These are phyloP conservation scores for Anadara kagoshimensis DNA, from an alignment of 1,140 invertebrate genomes.

Conservation along the genomic window DNA sequence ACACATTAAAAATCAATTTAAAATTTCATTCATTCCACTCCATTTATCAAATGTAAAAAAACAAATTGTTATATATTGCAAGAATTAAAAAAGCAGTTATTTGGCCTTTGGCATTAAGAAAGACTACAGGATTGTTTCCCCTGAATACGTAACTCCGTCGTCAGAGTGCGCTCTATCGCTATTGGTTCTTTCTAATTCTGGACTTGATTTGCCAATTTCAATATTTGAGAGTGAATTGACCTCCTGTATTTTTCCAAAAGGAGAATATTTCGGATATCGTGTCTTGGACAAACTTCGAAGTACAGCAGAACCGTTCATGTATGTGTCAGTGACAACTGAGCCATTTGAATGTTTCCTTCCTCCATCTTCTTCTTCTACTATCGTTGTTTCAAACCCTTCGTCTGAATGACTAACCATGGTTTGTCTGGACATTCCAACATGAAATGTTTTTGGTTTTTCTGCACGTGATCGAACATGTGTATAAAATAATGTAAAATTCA, in stretches of 20 bases:
- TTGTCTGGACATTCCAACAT: conserved; percentile 17
- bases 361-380: conserved; percentile 37
- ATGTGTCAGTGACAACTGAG: conserved; percentile 55
- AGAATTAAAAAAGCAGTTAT: too few relatives aligned
- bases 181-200: conserved; percentile 52
- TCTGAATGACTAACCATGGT: conserved; percentile 24
- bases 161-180: conserved; percentile 61
- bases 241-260: conserved; percentile 42
- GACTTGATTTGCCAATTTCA: neutral
- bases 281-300: conserved; percentile 31
- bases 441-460: conserved; percentile 34
- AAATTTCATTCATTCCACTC: too few relatives aligned
- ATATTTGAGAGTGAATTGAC: conserved; percentile 56
- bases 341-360: conserved; percentile 54
- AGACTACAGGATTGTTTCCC: conserved; percentile 21
- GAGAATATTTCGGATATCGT: conserved; percentile 31
- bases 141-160: conserved; percentile 61
- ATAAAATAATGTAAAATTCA: conserved; percentile 71
- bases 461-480: conserved; percentile 63
- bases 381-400: conserved; percentile 35
- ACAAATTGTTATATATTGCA: too few relatives aligned
- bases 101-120: too few relatives aligned
- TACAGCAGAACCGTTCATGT: conserved; percentile 60
- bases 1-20: too few relatives aligned
- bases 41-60: too few relatives aligned